Conservation (phyloP, 2,797 vertebrate genomes). For the Myripristis murdjan region DNA sequence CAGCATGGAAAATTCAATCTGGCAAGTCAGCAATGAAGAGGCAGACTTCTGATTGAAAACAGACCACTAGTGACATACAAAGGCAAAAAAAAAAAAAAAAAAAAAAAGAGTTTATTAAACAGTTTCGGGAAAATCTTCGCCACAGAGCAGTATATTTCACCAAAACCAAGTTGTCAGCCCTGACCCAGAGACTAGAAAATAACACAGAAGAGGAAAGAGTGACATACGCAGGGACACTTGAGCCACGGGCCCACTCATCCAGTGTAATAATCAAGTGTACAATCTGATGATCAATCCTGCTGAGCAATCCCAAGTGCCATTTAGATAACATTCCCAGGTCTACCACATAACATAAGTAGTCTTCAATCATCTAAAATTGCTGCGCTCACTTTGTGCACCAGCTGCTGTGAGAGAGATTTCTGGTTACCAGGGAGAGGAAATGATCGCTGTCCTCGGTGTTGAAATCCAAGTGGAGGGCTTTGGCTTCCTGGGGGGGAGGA, state of each 20-base stretch:
- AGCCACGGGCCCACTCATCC: not conserved
- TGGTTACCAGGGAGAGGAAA: not conserved
- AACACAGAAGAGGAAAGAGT: not conserved
- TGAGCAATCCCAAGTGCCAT: not conserved
- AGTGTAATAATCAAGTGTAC: not conserved
- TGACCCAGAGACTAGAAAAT: not conserved
- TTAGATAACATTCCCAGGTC: not conserved
- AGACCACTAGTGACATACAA: not conserved
- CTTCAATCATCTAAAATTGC: too few species aligned
- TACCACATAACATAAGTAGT: not conserved
- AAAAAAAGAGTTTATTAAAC: not conserved
- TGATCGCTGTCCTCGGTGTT: constrained; percentile 22
- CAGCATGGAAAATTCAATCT: constrained; percentile 16
- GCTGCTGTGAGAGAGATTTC: not conserved
- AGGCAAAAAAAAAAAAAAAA: not conserved
- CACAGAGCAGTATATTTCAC: not conserved
- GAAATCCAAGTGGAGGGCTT: not conserved
- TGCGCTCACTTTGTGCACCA: too few species aligned
- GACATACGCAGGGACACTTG: not conserved
- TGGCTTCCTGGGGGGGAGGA: not conserved
- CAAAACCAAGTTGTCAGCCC: not conserved
- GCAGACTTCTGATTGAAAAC: constrained; percentile 6
- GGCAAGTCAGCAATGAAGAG: constrained; percentile 2
- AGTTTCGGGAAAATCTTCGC: not conserved
- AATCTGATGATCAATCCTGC: not conserved